Base-by-base conservation (phyloP, 30 jellyfish, hydroid and myxozoan species). In the Sanderia malayensis region DNA sequence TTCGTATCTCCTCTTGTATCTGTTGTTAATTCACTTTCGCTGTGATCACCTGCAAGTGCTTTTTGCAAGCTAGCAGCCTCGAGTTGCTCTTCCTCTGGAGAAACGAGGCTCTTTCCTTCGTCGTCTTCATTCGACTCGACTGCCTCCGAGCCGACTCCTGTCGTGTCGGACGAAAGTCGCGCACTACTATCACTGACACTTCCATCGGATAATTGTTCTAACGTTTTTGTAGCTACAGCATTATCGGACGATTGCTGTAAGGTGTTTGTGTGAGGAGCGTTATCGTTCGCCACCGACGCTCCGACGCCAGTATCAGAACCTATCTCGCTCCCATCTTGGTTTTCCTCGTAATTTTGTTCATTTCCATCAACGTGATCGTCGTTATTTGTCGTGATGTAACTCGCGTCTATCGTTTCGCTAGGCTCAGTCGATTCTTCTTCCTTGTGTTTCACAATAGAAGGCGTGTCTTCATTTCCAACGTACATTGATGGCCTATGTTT, bases 391-490 rank as follows among this genome's bases (percentile, higher is more conserved):
- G 64, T 37, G 1, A 78, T 66, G 29, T 41, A 70, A 55, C 66
- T 65, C 2, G 89, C 89, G 31, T 78, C 89, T 23, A 78, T 82
- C 6, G 89, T 64, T 61, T 78, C 89, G 31, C 33, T 20, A 18
- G 70, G 60, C 37, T 33, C 45, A 17, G 59, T 60, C 8, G 87
- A 30, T 25, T 25, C 87, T 61, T 27, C 46, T 8, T 49, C 64
- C 25, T 71, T 81, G 15, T 53, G 44, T 24, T 33, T 66, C 24
- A 31, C 46, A 9, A 41, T 10, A 0, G 82, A 52, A 4, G 89
- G 89, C 31, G 89, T 78, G 37, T 78, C 82, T 33, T 78, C 89
- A 21, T 30, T 66, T 27, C 89, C 89, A 23, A 78, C 89, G 46
- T 33, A 78, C 49, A 20, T 64, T 1, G 88, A 75, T 24, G 80